Conservation (phyloP, 1,140 invertebrate species). For the Probaryconus sp. region DNA sequence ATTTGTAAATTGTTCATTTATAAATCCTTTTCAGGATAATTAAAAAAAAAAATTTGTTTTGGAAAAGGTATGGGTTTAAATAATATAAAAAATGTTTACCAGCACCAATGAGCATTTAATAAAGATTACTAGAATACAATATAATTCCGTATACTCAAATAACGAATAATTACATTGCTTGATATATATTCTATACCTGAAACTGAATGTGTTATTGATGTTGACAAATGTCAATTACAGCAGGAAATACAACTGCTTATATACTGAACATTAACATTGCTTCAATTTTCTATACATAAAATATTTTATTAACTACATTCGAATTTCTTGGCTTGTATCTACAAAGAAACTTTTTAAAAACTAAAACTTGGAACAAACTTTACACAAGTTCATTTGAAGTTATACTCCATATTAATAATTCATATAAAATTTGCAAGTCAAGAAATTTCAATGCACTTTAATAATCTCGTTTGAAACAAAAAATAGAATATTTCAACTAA, state of each 20-base stretch:
- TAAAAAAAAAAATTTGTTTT: too few species aligned
- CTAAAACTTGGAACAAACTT: too few species aligned
- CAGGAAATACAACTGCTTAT: background rate
- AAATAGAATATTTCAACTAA: too few species aligned
- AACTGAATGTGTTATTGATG: constrained; percentile 3
- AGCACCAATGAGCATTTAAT: constrained; percentile 77
- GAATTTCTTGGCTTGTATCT: too few species aligned
- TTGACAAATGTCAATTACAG: constrained; percentile 6
- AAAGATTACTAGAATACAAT: constrained; percentile 62
- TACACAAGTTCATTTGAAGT: too few species aligned
- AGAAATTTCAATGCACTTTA: too few species aligned
- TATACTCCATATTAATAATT: too few species aligned
- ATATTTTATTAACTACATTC: constrained; percentile 8
- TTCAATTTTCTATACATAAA: constrained; percentile 39
- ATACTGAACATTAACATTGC: constrained; percentile 43
- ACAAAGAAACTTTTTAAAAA: too few species aligned
- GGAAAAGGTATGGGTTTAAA: constrained; percentile 6
- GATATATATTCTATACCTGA: constrained; percentile 11
- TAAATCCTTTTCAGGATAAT: too few species aligned
- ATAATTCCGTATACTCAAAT: constrained; percentile 31
- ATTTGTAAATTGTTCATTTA: too few species aligned
- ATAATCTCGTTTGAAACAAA: too few species aligned
- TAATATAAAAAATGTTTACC: constrained; percentile 60
- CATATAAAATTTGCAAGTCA: too few species aligned
- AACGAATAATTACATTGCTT: constrained; percentile 23